Evolutionary conservation across 2,797 vertebrate species (phyloP), one percentile per base, ranked within the genome.

Genomic region (Anguilla megastoma): DNA sequence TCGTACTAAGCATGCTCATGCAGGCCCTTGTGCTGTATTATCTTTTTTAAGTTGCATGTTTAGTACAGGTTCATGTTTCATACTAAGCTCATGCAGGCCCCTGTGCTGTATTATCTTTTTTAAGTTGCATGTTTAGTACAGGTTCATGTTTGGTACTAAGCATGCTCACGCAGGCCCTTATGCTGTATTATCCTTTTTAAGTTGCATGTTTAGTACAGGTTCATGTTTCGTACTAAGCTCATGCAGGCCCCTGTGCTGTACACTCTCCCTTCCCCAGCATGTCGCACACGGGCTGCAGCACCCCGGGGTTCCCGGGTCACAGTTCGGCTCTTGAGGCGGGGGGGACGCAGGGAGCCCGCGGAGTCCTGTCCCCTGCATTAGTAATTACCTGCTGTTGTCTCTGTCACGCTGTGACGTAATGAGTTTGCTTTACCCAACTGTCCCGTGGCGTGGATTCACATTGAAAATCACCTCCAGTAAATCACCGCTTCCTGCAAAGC

Each of bases 391-490:
- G 91, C 79, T 88, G 87, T 91, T 93, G 92, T 84, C 82, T 79
- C 54, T 63, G 54, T 91, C 89, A 92, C 92, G 92, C 93, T 94
- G 93, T 87, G 94, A 90, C 90, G 90, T 93, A 94, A 94, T 93
- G 90, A 92, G 91, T 92, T 92, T 87, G 91, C 88, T 71, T 76
- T 30, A n/a, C 85, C 86, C 88, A 88, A 91, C 89, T 91, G 90
- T 93, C 90, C 90, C 90, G 89, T 90, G 90, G 89, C 91, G 90
- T 2, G 89, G 82, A 88, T 41, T 60, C 69, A 71, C 82, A 74
- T 84, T 79, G 69, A 79, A 86, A 86, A 87, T 90, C 90, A 91
- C 90, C 85, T 92, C 90, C 89, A 80, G 86, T 86, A 88, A 90
- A 92, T 90, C 89, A 88, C 89, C 69, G 89, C 85, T 87, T 63